Evolutionary conservation across 2,113 vertebrate genomes (phyloP), one percentile per base, ranked within the genome.

Genomic region (Paramormyrops kingsleyae): DNA sequence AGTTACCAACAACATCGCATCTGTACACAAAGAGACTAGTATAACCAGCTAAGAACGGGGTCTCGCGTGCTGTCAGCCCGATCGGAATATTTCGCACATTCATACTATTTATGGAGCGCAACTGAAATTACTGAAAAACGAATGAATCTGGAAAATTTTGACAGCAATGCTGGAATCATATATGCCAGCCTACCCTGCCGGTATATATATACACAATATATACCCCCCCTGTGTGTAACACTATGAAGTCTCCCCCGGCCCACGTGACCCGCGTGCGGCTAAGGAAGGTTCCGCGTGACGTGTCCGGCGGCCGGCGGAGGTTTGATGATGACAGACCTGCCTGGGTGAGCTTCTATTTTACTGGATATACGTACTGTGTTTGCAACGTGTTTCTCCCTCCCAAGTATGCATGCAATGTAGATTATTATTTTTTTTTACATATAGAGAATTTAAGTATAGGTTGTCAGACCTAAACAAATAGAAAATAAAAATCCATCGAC

Each of bases 251-350:
- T 49, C 80, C 24, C 35, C 74, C 31, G 8, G 50, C 21, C 52
- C 83, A 27, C 31, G 12, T 9, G 24, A 80, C 74, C 74, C 13
- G 5, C 31, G 74, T 15, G 7, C 21, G n/a, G n/a, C 24, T 47
- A 24, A 10, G 21, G 56, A 47, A 27, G 44, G 89, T 89, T 89
- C 89, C 89, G 77, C 7, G 15, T 84, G 47, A 89, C 70, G 66
- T 2, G 49, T 46, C 7, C 44, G 83, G 10, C n/a, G n/a, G 3
- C 2, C 39, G 77, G 8, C 21, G 21, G 6, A 59, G 83, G 83
- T 31, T 46, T 21, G 17, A 27, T 5, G 3, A n/a, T 21, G 19
- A 49, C 12, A 49, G 24, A 13, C 12, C 1, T 85, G 9, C 10
- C 46, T 1, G 24, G 1, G 3, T n/a, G n/a, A 85, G 62, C 27